Base-by-base conservation (phyloP, 1,140 invertebrate genomes). In the Lutraria rhynchaena region DNA sequence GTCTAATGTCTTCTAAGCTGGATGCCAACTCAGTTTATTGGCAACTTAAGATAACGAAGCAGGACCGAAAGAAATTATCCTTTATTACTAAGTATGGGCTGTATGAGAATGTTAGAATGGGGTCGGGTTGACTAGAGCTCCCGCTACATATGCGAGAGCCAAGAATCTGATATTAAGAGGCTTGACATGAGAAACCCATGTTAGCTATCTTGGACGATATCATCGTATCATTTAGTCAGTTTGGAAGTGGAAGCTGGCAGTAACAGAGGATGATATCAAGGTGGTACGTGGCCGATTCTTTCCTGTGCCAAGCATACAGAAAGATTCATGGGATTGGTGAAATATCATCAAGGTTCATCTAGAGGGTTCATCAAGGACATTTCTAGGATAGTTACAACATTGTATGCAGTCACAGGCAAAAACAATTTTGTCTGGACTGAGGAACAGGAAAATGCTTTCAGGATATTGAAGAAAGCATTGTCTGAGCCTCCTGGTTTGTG, bases 171-270 rank as follows among this genome's bases (percentile, higher is more conserved):
- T 84, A 24, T 29, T 84, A 2, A 29, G 53, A 19, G 67, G 53
- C 17, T 33, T 83, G 9, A 46, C 70, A 31, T 83, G 74, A 37
- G 55, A 61, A 11, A 67, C 15, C 13, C n/a, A 0, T 15, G n/a
- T 27, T 83, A 11, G n/a, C 71, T 19, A 80, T 75, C 53, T 33
- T 84, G 57, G 82, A 84, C 61, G 85, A 86, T 58, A 60, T 75
- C 17, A 83, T 82, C 13, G 65, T 82, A 0, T 33, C 51, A 29
- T 57, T 27, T 17, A 44, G 67, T 17, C 27, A 37, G 7, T 53
- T 80, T 69, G 60, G 65, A 44, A 27, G 15, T 13, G 33, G 17
- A 41, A 60, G 0, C 19, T 83, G 27, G 31, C 22, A 1, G 37
- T 35, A 27, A 41, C 49, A 24, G 37, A 31, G 31, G 27, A 77